Evolutionary conservation across 2,888 invertebrate species (phyloP), one percentile per base, ranked within the genome.

Genomic region (Thymelicus sylvestris): DNA sequence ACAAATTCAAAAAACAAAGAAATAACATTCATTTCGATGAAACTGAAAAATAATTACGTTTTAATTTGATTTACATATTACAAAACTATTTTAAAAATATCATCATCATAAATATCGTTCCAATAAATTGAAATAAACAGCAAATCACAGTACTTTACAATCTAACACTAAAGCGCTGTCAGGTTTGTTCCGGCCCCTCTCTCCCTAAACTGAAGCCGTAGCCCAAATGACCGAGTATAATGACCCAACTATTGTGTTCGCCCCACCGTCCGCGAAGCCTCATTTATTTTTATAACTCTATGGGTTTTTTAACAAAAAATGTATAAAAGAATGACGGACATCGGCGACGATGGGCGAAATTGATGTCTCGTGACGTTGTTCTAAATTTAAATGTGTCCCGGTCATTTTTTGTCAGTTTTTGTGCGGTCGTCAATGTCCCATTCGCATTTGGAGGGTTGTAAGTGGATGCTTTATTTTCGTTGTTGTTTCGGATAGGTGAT

Each of bases 231-330:
- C 93, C 92, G 92, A 87, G 85, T 85, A 88, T 92, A 93, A 93
- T 92, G 91, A 91, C 86, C 86, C 86, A 87, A 91, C 91, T 91
- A 93, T 93, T 93, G 93, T 93, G 86, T 86, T 89, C 89, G 85
- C 89, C 89, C 90, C 88, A 86, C 74, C 86, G 88, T 86, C 87
- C 81, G 90, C 84, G 86, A 78, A 80, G 79, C 76, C 79, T 81
- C 81, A 76, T 91, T 91, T 91, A 90, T 89, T 91, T 91, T 91
- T 91, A 91, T 87, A 88, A 84, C 88, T 83, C 83, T 77, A 86
- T 83, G 88, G 85, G 81, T 82, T 90, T 91, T 89, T 90, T 88
- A 87, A 89, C 87, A 86, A 84, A 86, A 86, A 87, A 83, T 82
- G 78, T 79, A 80, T 84, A 85, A 85, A 86, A 86, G 70, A 86